Percentiles rank a stretch among this genome's conserved stretches.
phyloP scores from a whole-genome alignment of 2,888 invertebrate genomes.

The Leptopilina syphax region DNA sequence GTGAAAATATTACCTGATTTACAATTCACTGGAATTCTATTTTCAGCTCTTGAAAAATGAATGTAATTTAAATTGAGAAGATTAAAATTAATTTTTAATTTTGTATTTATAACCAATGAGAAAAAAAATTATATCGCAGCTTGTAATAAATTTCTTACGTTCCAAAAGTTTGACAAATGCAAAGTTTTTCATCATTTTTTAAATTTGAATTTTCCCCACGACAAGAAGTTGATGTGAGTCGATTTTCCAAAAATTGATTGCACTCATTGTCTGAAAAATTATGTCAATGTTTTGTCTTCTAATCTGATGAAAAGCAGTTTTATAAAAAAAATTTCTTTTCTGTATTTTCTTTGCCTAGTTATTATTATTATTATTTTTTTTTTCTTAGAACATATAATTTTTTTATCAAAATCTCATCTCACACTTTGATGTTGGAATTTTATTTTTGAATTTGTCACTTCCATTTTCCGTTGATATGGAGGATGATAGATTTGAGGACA shows the following conservation, averaged over 20 bases:
- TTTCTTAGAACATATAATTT: neutral
- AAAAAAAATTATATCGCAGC: neutral
- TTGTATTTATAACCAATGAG: neutral
- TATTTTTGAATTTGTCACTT: neutral
- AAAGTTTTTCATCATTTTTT: slow-evolving; percentile 49
- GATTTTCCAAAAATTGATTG: neutral
- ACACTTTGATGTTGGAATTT: neutral
- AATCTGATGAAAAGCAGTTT: no score
- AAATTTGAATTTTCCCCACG: neutral
- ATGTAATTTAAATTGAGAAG: neutral
- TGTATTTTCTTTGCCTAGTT: no score
- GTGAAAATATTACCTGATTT: slow-evolving; percentile 16
- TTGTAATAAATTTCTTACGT: slow-evolving; percentile 53
- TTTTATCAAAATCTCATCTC: neutral
- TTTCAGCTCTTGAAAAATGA: neutral
- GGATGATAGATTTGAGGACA: slow-evolving; percentile 63
- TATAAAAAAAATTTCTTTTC: no score
- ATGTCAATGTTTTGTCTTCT: neutral
- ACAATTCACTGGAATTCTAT: slow-evolving; percentile 20
- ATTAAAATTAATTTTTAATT: neutral
- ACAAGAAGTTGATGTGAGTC: neutral
- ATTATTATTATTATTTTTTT: no score
- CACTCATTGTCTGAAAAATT: slow-evolving; percentile 6
- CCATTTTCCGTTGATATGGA: slow-evolving; percentile 38
- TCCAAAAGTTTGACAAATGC: slow-evolving; percentile 59